Evolutionary conservation across 2,888 invertebrate genomes (phyloP), one percentile per base, ranked within the genome.

Genomic region (Siphlonurus alternatus): DNA sequence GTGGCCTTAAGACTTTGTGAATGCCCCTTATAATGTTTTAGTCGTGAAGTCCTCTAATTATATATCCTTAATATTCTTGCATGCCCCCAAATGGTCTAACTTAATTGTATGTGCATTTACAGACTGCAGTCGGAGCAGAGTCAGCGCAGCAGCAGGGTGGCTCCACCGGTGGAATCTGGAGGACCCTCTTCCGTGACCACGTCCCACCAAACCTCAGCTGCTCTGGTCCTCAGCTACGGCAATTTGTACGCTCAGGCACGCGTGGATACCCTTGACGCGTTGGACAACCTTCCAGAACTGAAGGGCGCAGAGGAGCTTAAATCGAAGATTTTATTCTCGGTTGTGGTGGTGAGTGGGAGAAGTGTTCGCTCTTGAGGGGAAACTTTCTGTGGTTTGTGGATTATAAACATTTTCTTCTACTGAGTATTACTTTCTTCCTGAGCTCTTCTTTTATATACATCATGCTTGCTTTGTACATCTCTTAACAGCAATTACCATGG

Each of bases 251-350:
- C 88, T 62, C 87, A 89, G 70, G 89, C 88, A 38, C 83, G 94
- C 65, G 85, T 89, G 65, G 89, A 93, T 71, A 88, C 91, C 0
- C 77, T 95, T 70, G 92, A 94, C 70, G 89, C 93, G 10, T 79
- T 97, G 66, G 88, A 92, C 70, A 82, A 84, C 25, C 79, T 96
- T 66, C 85, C 87, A 10, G 88, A 89, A 68, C 81, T 97, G 65
- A 81, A 84, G 64, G 88, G 90, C 69, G 89, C 90, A 18, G 87
- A 89, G 66, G 92, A 93, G 72, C 82, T 97, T 68, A 96, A 97
- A 79, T 86, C 88, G 71, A 97, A 96, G 81, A 91, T 97, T 69
- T 83, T 97, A 68, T 96, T 96, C 79, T 96, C 95, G 66, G 91
- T 95, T 65, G 87, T 94, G 70, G 96, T 96, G 78, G 96, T 96